Evolutionary conservation across 2,113 vertebrate genomes (phyloP).

Genomic region (Indri indri): DNA sequence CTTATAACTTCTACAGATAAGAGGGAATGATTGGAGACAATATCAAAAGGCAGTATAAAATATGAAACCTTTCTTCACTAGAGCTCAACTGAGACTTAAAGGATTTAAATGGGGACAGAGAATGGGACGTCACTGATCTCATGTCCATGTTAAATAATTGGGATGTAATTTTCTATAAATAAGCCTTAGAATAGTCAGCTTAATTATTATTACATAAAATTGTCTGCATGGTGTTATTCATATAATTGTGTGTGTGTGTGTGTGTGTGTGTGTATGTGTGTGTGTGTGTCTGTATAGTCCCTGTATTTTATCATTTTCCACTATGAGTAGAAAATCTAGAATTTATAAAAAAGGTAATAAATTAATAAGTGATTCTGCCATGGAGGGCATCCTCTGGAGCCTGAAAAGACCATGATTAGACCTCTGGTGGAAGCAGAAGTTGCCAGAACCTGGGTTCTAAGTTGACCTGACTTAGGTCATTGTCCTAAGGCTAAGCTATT

Average conservation of each 20-base stretch:
- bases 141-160: neutral
- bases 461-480: neutral
- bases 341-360: neutral
- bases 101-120: neutral
- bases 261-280: neutral
- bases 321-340: neutral
- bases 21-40: neutral
- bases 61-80: neutral
- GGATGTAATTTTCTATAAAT: neutral
- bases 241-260: neutral
- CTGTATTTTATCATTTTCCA: neutral
- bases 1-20: neutral
- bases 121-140: neutral
- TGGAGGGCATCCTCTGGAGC: neutral
- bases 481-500: neutral
- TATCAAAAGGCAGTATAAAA: neutral
- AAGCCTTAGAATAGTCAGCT: neutral
- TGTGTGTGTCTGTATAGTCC: neutral
- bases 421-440: neutral
- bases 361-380: neutral
- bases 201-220: slow-evolving; percentile 5
- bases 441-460: neutral
- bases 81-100: neutral
- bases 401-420: neutral
- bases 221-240: neutral